Evolutionary conservation across 2,113 vertebrate species (phyloP).

Genomic region (Blennius ocellaris): DNA sequence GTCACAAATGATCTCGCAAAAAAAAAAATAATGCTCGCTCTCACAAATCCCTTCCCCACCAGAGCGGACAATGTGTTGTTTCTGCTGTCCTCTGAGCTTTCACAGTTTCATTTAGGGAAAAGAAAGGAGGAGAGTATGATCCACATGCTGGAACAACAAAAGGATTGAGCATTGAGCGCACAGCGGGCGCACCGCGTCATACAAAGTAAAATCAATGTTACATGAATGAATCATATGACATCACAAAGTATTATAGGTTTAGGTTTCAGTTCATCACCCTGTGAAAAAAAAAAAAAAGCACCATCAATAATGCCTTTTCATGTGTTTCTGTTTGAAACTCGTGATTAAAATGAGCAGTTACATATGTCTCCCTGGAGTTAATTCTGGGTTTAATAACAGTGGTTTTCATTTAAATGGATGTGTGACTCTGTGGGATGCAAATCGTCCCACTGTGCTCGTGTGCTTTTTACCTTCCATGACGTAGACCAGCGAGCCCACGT

Average conservation of each 20-base stretch:
- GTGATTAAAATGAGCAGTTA: background rate
- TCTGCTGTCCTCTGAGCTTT: constrained; percentile 16
- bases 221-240: constrained; percentile 26
- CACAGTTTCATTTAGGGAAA: background rate
- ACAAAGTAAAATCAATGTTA: constrained; percentile 29
- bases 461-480: constrained; percentile 96
- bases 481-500: constrained; percentile 97
- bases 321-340: constrained; percentile 21
- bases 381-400: background rate
- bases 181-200: constrained; percentile 1
- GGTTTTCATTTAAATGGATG: constrained; percentile 11
- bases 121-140: background rate
- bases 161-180: constrained; percentile 1
- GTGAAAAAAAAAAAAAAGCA: background rate
- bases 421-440: background rate
- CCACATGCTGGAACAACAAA: constrained; percentile 29
- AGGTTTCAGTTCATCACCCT: constrained; percentile 2
- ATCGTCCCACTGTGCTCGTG: background rate
- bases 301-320: constrained; percentile 54
- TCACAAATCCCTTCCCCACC: constrained; percentile 24
- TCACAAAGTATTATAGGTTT: constrained; percentile 24
- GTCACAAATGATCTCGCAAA: constrained; percentile 26
- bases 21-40: constrained; percentile 20
- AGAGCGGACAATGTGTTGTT: constrained; percentile 3
- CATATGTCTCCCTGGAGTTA: background rate